Conservation (phyloP, 1,140 invertebrate species). For the Cyclina sinensis region DNA sequence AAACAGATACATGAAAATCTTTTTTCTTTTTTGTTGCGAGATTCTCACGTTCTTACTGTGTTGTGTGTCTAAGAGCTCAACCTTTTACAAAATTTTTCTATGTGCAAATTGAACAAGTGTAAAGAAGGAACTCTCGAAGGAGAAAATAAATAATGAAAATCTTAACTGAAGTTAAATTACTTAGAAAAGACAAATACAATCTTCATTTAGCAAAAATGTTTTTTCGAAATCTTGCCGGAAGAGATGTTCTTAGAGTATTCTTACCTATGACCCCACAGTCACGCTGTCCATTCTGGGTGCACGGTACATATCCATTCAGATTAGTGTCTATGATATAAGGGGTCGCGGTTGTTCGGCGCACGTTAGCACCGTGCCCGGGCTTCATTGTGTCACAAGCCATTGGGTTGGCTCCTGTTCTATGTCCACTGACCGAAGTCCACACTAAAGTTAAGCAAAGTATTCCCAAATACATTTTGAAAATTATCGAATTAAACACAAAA, state of each 20-base stretch:
- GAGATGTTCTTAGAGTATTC: not conserved
- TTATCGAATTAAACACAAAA: not conserved
- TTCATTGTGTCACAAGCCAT: slow-evolving; percentile 59
- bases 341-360: slow-evolving; percentile 12
- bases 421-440: slow-evolving; percentile 1
- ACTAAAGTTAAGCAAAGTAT: not conserved
- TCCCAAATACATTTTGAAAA: not conserved
- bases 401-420: slow-evolving; percentile 54
- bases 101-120: no score
- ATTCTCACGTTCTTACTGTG: no score
- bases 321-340: slow-evolving; percentile 62
- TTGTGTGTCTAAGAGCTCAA: no score
- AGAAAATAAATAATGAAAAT: no score
- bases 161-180: no score
- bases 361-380: slow-evolving; percentile 55
- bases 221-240: no score
- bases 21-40: no score
- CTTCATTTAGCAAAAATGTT: no score
- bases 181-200: no score
- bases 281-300: slow-evolving; percentile 17
- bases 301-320: slow-evolving; percentile 58
- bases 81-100: no score
- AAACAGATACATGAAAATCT: no score
- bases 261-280: slow-evolving; percentile 64
- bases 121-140: no score